Evolutionary conservation across 1,140 invertebrate species (phyloP).

Genomic region (Lysiphlebus fabarum): DNA sequence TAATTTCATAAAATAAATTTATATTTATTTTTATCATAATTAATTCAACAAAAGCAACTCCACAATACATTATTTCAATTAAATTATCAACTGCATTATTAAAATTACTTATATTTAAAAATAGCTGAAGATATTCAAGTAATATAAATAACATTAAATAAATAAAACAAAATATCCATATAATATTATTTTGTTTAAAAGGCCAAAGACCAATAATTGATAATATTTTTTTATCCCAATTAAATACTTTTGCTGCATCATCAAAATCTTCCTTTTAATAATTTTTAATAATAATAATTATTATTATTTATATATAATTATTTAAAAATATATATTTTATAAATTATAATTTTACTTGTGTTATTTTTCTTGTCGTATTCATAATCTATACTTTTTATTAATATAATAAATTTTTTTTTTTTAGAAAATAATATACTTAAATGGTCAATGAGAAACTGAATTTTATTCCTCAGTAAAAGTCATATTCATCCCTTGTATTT

Average conservation of each 20-base stretch:
- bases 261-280: not conserved
- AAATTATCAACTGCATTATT: not conserved
- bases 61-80: too few species aligned
- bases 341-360: too few species aligned
- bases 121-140: not conserved
- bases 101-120: constrained; percentile 1
- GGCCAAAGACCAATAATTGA: not conserved
- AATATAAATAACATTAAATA: not conserved
- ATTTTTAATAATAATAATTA: too few species aligned
- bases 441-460: too few species aligned
- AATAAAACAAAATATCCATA: not conserved
- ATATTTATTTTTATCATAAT: not conserved
- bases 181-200: not conserved
- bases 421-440: too few species aligned
- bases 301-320: too few species aligned
- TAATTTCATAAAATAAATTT: not conserved
- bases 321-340: too few species aligned
- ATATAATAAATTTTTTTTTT: too few species aligned
- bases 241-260: not conserved
- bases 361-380: too few species aligned
- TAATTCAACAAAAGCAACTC: not conserved
- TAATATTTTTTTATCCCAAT: not conserved
- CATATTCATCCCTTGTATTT: too few species aligned
- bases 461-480: too few species aligned
- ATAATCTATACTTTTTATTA: too few species aligned